Evolutionary conservation across 2,113 vertebrate genomes (phyloP).

Genomic region (Gasterosteus aculeatus): DNA sequence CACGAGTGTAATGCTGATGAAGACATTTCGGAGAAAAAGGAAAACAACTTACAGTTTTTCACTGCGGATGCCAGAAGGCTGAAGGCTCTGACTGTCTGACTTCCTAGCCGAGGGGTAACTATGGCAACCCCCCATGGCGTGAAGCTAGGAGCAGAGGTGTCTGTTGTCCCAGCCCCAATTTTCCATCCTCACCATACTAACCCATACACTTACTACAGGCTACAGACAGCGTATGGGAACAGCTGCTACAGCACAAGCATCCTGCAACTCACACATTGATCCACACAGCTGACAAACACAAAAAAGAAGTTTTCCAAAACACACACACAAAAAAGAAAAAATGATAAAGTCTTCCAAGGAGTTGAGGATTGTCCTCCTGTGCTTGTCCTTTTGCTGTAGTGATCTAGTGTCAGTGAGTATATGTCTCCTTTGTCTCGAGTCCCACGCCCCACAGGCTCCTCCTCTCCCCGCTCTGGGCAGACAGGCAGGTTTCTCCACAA

Average conservation of each 20-base stretch:
- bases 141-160: slow-evolving; percentile 69
- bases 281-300: slow-evolving; percentile 31
- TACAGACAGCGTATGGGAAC: slow-evolving; percentile 37
- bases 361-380: slow-evolving; percentile 15
- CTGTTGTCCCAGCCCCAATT: slow-evolving; percentile 56
- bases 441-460: slow-evolving; percentile 75
- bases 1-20: background rate
- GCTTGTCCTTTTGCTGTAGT: slow-evolving; percentile 27
- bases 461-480: slow-evolving; percentile 67
- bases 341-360: slow-evolving; percentile 25
- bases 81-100: slow-evolving; percentile 56
- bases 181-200: slow-evolving; percentile 72
- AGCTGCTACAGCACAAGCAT: slow-evolving; percentile 38
- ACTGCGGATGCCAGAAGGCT: slow-evolving; percentile 59
- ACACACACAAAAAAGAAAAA: background rate
- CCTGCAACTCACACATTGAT: slow-evolving; percentile 20
- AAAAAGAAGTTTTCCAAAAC: slow-evolving; percentile 24
- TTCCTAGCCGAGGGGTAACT: slow-evolving; percentile 77
- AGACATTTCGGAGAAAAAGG: background rate
- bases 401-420: slow-evolving; percentile 67
- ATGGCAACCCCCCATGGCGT: slow-evolving; percentile 79
- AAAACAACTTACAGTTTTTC: slow-evolving; percentile 71
- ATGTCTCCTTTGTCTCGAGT: slow-evolving; percentile 77
- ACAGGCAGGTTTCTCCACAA: slow-evolving; percentile 80
- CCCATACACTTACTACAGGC: slow-evolving; percentile 35